phyloP scores from a whole-genome alignment of 1,140 invertebrate species.

The Fopius arisanus region DNA sequence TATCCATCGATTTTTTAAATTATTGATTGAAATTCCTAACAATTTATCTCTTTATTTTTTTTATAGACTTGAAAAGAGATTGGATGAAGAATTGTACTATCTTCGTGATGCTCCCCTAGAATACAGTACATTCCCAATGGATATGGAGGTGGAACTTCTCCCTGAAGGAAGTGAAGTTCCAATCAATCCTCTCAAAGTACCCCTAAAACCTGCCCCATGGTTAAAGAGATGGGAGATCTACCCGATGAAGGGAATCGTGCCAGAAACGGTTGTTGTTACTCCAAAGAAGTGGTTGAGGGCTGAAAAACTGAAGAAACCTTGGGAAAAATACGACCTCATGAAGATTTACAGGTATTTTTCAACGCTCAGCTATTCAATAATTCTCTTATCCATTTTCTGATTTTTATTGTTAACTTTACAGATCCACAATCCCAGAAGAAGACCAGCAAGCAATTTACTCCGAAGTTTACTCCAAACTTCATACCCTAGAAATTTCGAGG shows the following conservation, averaged over 20 bases:
- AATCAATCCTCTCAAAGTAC: constrained; percentile 85
- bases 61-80: constrained; percentile 89
- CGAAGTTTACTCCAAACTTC: constrained; percentile 81
- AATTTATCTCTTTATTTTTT: constrained; percentile 60
- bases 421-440: constrained; percentile 83
- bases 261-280: constrained; percentile 62
- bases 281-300: constrained; percentile 70
- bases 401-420: too few species aligned
- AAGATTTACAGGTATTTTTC: constrained; percentile 81
- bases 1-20: constrained; percentile 31
- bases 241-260: constrained; percentile 76
- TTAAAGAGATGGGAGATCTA: constrained; percentile 83
- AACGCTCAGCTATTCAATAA: constrained; percentile 3
- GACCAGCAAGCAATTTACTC: constrained; percentile 85
- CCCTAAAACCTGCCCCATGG: constrained; percentile 87
- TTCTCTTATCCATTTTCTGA: constrained; percentile 31
- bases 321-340: constrained; percentile 95
- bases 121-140: constrained; percentile 91
- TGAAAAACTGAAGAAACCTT: constrained; percentile 72
- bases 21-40: neutral
- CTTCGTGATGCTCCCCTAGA: constrained; percentile 92
- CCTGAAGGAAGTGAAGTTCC: constrained; percentile 83
- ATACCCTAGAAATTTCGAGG: constrained; percentile 72
- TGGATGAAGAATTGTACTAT: constrained; percentile 91
- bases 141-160: constrained; percentile 86